Conservation (phyloP, 2,113 vertebrate species). For the Rostratula benghalensis region DNA sequence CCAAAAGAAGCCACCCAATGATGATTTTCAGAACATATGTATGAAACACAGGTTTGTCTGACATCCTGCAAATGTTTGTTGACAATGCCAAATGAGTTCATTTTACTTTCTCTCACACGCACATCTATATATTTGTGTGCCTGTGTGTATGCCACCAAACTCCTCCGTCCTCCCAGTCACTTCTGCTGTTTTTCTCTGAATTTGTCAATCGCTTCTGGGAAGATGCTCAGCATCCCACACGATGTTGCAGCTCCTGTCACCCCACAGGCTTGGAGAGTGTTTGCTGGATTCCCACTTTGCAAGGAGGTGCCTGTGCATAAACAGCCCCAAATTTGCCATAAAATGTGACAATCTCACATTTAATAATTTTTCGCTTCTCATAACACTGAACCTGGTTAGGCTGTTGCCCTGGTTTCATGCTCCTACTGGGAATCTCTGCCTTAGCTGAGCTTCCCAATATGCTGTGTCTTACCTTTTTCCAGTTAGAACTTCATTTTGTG, state of each 20-base stretch:
- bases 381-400: not conserved
- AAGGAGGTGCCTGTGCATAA: not conserved
- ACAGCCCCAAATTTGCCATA: not conserved
- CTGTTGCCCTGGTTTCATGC: not conserved
- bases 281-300: not conserved
- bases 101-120: not conserved
- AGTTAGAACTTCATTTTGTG: not conserved
- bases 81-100: not conserved
- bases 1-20: not conserved
- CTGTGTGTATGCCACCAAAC: not conserved
- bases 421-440: not conserved
- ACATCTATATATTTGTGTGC: not conserved
- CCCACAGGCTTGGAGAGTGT: not conserved
- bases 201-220: not conserved
- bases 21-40: not conserved
- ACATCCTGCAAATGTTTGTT: not conserved
- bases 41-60: not conserved
- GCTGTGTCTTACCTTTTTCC: not conserved
- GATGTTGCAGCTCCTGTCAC: not conserved
- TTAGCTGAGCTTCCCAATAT: not conserved
- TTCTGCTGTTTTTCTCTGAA: not conserved
- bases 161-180: not conserved
- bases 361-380: not conserved
- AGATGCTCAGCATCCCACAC: not conserved
- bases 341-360: not conserved